Evolutionary conservation across 2,797 vertebrate species (phyloP).

Genomic region (Apogon hyalosoma): DNA sequence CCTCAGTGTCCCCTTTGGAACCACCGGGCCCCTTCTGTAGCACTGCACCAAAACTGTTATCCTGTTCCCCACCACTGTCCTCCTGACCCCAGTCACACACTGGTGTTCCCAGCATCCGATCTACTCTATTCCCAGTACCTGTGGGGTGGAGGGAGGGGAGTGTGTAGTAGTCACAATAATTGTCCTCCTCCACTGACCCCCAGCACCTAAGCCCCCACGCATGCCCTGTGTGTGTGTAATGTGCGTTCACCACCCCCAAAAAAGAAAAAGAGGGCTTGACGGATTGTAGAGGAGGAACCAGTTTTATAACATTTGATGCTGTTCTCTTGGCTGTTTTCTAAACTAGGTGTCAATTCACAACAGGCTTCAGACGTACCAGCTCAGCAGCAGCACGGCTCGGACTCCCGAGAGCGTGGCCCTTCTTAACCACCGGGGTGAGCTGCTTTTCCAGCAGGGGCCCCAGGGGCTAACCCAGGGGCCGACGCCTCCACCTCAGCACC

Average conservation of each 20-base stretch:
- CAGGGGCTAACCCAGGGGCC: constrained; percentile 81
- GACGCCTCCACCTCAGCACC: constrained; percentile 74
- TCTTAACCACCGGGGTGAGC: constrained; percentile 88
- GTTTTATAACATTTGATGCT: constrained; percentile 99
- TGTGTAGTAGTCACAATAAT: constrained; percentile 51
- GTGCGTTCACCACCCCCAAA: constrained; percentile 66
- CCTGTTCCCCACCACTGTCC: constrained; percentile 50
- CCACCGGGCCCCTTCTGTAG: constrained; percentile 71
- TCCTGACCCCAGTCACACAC: constrained; percentile 59
- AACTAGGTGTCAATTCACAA: constrained; percentile 99
- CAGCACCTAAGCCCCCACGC: constrained; percentile 73
- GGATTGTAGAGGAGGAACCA: constrained; percentile 87
- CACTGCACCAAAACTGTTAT: constrained; percentile 39
- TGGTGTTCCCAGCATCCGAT: constrained; percentile 59
- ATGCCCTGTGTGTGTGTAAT: constrained; percentile 79
- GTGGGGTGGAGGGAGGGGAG: constrained; percentile 65
- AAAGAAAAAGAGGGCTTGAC: constrained; percentile 78
- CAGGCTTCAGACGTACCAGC: constrained; percentile 99
- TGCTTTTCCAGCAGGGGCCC: constrained; percentile 80
- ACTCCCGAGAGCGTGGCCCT: constrained; percentile 89
- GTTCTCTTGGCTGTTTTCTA: constrained; percentile 99
- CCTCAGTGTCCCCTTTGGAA: constrained; percentile 85
- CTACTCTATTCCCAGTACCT: constrained; percentile 55
- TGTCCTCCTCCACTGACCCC: constrained; percentile 63
- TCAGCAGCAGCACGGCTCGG: constrained; percentile 88